Conservation (phyloP, 1,140 invertebrate genomes). For the Harlomillsia oculata region DNA sequence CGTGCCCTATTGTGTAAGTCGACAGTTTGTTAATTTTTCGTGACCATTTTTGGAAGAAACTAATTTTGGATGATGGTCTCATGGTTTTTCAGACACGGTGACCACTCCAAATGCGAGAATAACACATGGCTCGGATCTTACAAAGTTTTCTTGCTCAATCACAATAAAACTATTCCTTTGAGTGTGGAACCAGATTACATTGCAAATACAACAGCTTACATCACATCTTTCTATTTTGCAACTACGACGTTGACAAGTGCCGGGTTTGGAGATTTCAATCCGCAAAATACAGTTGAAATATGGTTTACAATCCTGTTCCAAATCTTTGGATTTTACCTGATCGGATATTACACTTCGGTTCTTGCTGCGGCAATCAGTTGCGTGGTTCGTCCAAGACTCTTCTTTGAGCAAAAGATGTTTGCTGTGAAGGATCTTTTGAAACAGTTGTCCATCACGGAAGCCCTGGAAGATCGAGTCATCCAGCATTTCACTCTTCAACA, state of each 20-base stretch:
- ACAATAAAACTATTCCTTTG: background rate
- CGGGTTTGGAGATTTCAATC: conserved; percentile 34
- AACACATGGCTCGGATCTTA: conserved; percentile 25
- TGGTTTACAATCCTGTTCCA: conserved; percentile 7
- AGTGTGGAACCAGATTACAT: background rate
- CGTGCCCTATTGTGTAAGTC: conserved; percentile 7
- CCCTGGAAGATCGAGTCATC: conserved; percentile 22
- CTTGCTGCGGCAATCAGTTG: conserved; percentile 30
- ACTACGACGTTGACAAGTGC: conserved; percentile 17
- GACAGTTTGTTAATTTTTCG: background rate
- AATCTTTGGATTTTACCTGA: conserved; percentile 25
- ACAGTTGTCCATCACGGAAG: too few species aligned
- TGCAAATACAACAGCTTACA: conserved; percentile 11
- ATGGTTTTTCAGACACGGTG: too few species aligned
- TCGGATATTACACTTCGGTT: conserved; percentile 28
- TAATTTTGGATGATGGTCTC: too few species aligned
- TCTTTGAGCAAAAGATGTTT: background rate
- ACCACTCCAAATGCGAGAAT: conserved; percentile 6
- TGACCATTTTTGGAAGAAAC: too few species aligned
- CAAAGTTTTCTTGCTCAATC: background rate
- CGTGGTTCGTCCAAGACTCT: background rate
- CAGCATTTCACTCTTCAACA: conserved; percentile 30
- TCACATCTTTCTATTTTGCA: conserved; percentile 24
- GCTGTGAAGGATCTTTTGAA: conserved; percentile 7
- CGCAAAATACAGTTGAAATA: conserved; percentile 22